phyloP scores from a whole-genome alignment of 1,140 invertebrate species.

The Arion vulgaris region DNA sequence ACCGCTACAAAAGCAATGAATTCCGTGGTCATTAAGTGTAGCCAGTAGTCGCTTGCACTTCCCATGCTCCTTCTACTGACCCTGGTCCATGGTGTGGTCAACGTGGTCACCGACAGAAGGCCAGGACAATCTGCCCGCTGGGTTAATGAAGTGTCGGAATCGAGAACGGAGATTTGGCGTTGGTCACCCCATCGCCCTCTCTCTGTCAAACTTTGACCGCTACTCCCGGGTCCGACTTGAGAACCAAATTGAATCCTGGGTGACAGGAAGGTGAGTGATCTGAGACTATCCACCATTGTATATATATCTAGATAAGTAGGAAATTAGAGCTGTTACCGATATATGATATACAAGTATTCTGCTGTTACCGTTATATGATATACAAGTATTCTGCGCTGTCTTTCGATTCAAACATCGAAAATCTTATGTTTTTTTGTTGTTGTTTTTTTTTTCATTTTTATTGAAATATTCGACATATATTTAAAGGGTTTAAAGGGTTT shows the following conservation, averaged over 20 bases:
- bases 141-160: constrained; percentile 27
- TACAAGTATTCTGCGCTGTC: no score
- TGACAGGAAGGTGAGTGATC: not conserved
- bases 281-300: no score
- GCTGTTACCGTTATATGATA: no score
- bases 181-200: not conserved
- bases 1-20: not conserved
- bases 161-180: constrained; percentile 1
- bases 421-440: no score
- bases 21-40: constrained; percentile 34
- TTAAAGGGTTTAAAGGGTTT: no score
- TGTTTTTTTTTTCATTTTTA: no score
- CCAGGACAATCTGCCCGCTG: constrained; percentile 10
- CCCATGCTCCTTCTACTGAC: constrained; percentile 32
- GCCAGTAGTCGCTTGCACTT: constrained; percentile 21
- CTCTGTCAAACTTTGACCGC: constrained; percentile 18
- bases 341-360: no score
- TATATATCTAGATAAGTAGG: no score
- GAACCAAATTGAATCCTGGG: not conserved
- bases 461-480: no score
- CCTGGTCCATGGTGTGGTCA: constrained; percentile 5
- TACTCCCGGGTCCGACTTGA: not conserved
- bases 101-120: not conserved
- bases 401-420: no score
- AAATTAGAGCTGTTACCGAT: no score